Conservation (phyloP, 2,888 invertebrate genomes). For the Pristionchus maxplancki region DNA sequence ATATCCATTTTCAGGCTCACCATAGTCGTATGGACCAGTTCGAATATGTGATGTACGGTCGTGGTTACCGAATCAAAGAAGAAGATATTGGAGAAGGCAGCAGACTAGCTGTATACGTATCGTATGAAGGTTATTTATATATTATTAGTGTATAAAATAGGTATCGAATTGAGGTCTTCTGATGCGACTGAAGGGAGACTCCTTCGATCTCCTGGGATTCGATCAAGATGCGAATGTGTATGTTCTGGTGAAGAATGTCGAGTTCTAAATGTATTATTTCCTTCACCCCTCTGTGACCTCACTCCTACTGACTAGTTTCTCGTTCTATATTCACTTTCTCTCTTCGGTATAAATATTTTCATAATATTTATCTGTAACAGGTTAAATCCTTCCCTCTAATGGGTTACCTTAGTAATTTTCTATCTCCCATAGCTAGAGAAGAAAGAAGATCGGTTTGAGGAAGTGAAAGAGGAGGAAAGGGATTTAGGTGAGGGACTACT, state of each 20-base stretch:
- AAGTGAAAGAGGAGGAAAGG: no score
- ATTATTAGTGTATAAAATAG: no score
- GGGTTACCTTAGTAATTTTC: no score
- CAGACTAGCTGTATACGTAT: slow-evolving; percentile 93
- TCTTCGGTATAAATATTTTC: no score
- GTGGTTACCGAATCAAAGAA: slow-evolving; percentile 96
- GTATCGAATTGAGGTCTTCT: no score
- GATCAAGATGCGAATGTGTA: slow-evolving; percentile 98
- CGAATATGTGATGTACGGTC: slow-evolving; percentile 99
- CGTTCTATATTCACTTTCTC: slow-evolving; percentile 42
- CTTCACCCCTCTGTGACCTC: slow-evolving; percentile 20
- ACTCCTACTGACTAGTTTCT: background rate
- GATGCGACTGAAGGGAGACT: slow-evolving; percentile 95
- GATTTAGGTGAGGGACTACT: no score
- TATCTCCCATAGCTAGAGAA: no score
- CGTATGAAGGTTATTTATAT: slow-evolving; percentile 89
- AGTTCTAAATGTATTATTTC: slow-evolving; percentile 83
- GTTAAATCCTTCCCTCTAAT: no score
- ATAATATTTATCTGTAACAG: no score
- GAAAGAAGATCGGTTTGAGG: no score
- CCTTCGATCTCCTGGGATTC: slow-evolving; percentile 92
- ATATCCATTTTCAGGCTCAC: slow-evolving; percentile 64
- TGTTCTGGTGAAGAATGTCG: slow-evolving; percentile 96
- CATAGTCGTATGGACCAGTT: slow-evolving; percentile 87
- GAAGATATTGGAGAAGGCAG: slow-evolving; percentile 90